Evolutionary conservation across 2,888 invertebrate species (phyloP), one percentile per base, ranked within the genome.

Genomic region (Agrilus biguttatus): DNA sequence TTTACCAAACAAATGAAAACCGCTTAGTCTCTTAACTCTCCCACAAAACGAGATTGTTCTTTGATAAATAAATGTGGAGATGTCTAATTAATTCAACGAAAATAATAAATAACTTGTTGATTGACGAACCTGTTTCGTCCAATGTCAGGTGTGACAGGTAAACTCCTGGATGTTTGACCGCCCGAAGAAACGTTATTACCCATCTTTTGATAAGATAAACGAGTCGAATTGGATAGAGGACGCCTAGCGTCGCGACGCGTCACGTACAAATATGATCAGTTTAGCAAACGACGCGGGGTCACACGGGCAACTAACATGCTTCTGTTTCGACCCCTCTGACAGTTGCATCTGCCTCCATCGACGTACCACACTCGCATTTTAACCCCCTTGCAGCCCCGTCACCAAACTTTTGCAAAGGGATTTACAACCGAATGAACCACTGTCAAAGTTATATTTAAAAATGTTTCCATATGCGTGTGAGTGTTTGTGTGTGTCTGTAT

Each of bases 121-220:
- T n/a, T 14, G 17, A 13, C 33, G n/a, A 38, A 28, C 14, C 21
- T 39, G 53, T 77, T 81, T 81, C 81, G 80, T 66, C 80, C 70
- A 47, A 78, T 77, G 72, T 80, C 80, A 55, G 82, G 84, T 43
- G 85, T 85, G 51, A 83, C 85, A 47, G 85, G 85, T 60, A 85
- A 69, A 65, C 85, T 85, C 60, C 83, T 70, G 39, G 74, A 77
- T 59, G 78, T 79, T 54, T 60, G 53, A 40, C 54, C 53, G 43
- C 48, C 50, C 41, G 59, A 56, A 23, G 52, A 52, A 47, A 53
- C 54, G 45, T 55, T 57, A 48, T 67, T 67, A 40, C 66, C 66
- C 66, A 66, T 66, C 48, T 28, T 28, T 28, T 5, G 21, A 21
- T 21, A 21, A 21, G 7, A 21, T 21, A 21, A 21, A 21, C n/a